Conservation (phyloP, 2,797 vertebrate genomes). For the Antennarius maculatus region DNA sequence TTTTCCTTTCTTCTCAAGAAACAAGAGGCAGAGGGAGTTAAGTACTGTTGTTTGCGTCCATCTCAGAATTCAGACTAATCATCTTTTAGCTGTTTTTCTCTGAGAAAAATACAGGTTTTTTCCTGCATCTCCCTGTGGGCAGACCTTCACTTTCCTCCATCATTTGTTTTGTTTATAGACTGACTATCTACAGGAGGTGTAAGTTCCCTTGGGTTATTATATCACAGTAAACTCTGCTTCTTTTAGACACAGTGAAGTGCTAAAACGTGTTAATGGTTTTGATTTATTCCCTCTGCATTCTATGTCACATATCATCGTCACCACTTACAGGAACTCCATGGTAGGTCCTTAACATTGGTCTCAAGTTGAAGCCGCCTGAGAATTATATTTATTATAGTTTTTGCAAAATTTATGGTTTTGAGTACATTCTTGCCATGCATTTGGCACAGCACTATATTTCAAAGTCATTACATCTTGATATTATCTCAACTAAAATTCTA, state of each 20-base stretch:
- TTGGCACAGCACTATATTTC: neutral
- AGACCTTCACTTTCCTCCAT: constrained; percentile 19
- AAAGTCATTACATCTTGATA: neutral
- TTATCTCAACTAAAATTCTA: too few relatives aligned
- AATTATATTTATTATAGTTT: neutral
- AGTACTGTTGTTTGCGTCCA: constrained; percentile 40
- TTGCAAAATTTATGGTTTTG: too few relatives aligned
- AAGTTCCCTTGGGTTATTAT: constrained; percentile 19
- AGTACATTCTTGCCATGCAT: neutral
- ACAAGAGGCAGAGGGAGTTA: constrained; percentile 25
- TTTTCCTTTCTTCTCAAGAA: constrained; percentile 40
- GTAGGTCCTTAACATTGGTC: neutral
- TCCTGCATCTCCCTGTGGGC: constrained; percentile 19
- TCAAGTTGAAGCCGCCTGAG: neutral
- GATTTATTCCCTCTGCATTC: constrained; percentile 2
- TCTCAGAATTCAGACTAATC: constrained; percentile 28
- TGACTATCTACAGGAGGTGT: constrained; percentile 14
- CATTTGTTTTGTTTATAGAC: constrained; percentile 20
- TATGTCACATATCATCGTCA: constrained; percentile 3
- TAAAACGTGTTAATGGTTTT: constrained; percentile 14
- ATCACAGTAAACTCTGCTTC: constrained; percentile 16
- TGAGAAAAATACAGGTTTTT: constrained; percentile 12
- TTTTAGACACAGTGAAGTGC: constrained; percentile 14
- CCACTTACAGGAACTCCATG: neutral
- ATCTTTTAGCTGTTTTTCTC: constrained; percentile 41